Evolutionary conservation across 2,113 vertebrate genomes (phyloP).

Genomic region (Petroica traversi): DNA sequence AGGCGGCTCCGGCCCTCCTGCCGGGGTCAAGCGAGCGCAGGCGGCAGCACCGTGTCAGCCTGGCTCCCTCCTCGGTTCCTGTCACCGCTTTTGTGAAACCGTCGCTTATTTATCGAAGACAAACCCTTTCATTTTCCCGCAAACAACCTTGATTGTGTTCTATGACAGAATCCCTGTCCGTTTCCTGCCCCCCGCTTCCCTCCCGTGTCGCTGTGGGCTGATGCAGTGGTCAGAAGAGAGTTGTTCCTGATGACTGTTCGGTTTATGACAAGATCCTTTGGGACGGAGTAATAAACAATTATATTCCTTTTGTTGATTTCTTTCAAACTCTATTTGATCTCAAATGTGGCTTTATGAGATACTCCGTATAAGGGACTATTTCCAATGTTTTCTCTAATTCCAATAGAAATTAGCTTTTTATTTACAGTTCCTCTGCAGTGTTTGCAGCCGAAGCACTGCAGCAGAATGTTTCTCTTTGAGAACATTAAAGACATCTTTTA

Average conservation of each 20-base stretch:
- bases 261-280: constrained; percentile 3
- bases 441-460: neutral
- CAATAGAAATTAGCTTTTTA: neutral
- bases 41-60: neutral
- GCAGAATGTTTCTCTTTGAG: neutral
- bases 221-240: constrained; percentile 36
- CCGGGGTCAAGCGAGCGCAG: neutral
- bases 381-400: neutral
- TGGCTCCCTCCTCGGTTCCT: neutral
- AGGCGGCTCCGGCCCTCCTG: neutral
- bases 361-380: neutral
- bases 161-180: neutral
- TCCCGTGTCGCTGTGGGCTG: neutral
- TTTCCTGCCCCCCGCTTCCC: neutral
- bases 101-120: neutral
- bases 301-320: neutral
- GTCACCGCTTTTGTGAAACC: neutral
- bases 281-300: neutral
- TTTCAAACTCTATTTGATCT: neutral
- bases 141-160: neutral
- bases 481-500: neutral
- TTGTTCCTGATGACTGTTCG: constrained; percentile 14
- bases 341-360: neutral
- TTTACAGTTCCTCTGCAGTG: constrained; percentile 27
- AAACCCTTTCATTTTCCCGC: neutral